Conservation (phyloP, 2,888 invertebrate genomes). For the Oscheius sp. region DNA sequence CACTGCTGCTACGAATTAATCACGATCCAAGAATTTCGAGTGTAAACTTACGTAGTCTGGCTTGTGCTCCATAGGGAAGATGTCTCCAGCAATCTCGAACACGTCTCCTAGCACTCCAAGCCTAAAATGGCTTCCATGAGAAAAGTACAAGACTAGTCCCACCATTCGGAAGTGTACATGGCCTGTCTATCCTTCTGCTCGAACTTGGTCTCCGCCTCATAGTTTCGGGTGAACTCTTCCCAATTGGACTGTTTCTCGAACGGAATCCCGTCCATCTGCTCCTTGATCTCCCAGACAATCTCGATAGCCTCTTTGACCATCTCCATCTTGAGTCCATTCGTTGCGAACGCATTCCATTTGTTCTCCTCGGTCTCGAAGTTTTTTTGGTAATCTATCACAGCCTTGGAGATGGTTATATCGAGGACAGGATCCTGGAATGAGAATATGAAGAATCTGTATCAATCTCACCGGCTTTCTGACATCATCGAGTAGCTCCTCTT, state of each 20-base stretch:
- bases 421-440: background rate
- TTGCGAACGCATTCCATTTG: background rate
- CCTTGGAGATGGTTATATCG: constrained; percentile 11
- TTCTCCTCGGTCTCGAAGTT: background rate
- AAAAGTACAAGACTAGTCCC: background rate
- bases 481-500: constrained; percentile 14
- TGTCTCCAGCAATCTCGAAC: background rate
- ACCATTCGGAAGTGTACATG: constrained; percentile 25
- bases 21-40: no score
- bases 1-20: no score
- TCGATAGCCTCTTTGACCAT: constrained; percentile 3
- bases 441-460: background rate
- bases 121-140: background rate
- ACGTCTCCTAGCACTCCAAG: constrained; percentile 7
- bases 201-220: background rate
- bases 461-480: background rate
- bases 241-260: constrained; percentile 5
- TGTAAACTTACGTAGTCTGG: background rate
- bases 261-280: background rate
- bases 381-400: constrained; percentile 11
- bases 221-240: background rate
- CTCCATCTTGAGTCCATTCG: background rate
- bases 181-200: background rate
- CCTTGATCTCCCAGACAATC: constrained; percentile 7
- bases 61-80: constrained; percentile 2